Evolutionary conservation across 2,113 vertebrate species (phyloP).

Genomic region (Macroglossus sobrinus): DNA sequence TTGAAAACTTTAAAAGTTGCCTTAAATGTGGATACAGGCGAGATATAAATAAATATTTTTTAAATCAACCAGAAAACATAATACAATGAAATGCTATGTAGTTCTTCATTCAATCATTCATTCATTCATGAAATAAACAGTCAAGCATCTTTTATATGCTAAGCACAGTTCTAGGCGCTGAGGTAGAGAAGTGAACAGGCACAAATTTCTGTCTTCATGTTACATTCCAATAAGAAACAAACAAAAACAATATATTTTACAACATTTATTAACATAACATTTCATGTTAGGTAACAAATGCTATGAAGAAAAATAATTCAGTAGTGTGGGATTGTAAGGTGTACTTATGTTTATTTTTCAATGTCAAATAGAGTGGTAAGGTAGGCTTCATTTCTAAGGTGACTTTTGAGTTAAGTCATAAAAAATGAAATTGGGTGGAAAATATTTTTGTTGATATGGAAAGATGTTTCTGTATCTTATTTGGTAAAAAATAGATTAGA

Average conservation of each 20-base stretch:
- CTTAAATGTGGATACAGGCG: slow-evolving; percentile 1
- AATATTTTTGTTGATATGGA: slow-evolving; percentile 35
- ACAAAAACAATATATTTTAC: not conserved
- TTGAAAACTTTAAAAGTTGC: slow-evolving; percentile 42
- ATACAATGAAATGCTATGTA: not conserved
- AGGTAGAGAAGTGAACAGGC: not conserved
- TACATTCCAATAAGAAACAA: not conserved
- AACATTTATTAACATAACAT: not conserved
- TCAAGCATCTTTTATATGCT: not conserved
- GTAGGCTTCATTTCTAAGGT: slow-evolving; percentile 14
- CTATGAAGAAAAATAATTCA: slow-evolving; percentile 24
- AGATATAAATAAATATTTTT: slow-evolving; percentile 22
- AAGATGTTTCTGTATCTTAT: slow-evolving; percentile 37
- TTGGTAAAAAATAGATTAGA: slow-evolving; percentile 12
- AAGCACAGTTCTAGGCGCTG: not conserved
- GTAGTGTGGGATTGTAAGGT: not conserved
- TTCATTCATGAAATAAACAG: not conserved
- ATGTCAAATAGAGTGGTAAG: not conserved
- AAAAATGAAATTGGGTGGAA: slow-evolving; percentile 38
- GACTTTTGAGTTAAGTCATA: slow-evolving; percentile 32
- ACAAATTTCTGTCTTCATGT: not conserved
- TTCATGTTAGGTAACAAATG: slow-evolving; percentile 21
- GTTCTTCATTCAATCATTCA: not conserved
- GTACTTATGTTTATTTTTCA: not conserved
- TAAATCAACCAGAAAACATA: not conserved